Base-by-base conservation (phyloP, 2,888 invertebrate genomes). In the Brenthis hecate region DNA sequence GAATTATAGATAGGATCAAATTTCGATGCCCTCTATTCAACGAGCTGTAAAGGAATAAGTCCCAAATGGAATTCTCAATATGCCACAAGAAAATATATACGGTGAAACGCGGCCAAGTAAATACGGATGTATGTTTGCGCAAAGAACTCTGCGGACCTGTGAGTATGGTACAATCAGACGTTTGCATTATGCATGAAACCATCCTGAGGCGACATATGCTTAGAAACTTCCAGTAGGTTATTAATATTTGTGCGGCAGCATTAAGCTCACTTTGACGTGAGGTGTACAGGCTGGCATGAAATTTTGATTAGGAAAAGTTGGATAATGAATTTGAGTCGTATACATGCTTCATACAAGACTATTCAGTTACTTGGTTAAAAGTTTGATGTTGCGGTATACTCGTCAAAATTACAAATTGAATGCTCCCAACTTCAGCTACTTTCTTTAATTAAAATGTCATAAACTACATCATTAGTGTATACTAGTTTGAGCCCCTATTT, bases 161-260 rank as follows among this genome's bases (percentile, higher is more conserved):
- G 58, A 58, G 60, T 50, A 83, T 82, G 85, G 80, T 83, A 87
- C 91, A 91, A 92, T 91, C 91, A 91, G 84, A 76, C 78, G 82
- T 82, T 84, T 91, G 88, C 88, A 92, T 91, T 87, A 91, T 91
- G 90, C 90, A 92, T 92, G 88, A 88, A 86, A 82, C 86, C 85
- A 79, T 85, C 84, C 84, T 80, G 74, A 72, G 81, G 84, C 86
- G 87, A 84, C 89, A 87, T 83, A 87, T 88, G 88, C 74, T 74
- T 67, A 71, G 66, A 71, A 73, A 75, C 72, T 70, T 74, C 67
- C 62, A 66, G 69, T 65, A 62, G 68, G 68, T 70, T 75, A 76
- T 77, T 76, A 77, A 75, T 76, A 77, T 75, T 77, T 76, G 61
- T 58, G 61, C 53, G 68, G 36, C 47, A 13, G 67, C 43, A 67